Evolutionary conservation across 2,797 vertebrate species (phyloP).

Genomic region (Jordanella pulchra): DNA sequence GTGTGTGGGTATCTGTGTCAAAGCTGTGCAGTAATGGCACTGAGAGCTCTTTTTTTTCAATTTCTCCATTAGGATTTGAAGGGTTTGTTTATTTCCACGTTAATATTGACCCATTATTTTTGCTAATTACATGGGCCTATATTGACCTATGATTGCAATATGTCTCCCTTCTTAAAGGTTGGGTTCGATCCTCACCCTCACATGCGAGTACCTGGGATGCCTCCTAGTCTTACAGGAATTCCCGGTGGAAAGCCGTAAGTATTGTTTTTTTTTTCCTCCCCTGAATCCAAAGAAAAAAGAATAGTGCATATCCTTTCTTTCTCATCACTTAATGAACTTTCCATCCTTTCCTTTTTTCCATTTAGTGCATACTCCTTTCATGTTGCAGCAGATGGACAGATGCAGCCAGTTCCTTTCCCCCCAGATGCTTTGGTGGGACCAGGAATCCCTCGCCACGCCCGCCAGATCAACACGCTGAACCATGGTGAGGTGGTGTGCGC

Average conservation of each 20-base stretch:
- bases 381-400: slow-evolving; percentile 84
- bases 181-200: slow-evolving; percentile 95
- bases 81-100: slow-evolving; percentile 58
- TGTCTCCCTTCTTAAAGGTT: slow-evolving; percentile 78
- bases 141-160: slow-evolving; percentile 48
- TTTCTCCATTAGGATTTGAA: slow-evolving; percentile 61
- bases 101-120: slow-evolving; percentile 56
- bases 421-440: slow-evolving; percentile 85
- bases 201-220: slow-evolving; percentile 91
- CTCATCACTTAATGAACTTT: neutral
- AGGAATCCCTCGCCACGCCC: slow-evolving; percentile 85
- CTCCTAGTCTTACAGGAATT: slow-evolving; percentile 90
- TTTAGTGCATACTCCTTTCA: slow-evolving; percentile 85
- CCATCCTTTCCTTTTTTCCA: neutral
- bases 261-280: neutral
- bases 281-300: too few species aligned
- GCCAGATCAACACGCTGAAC: slow-evolving; percentile 87
- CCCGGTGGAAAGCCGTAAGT: slow-evolving; percentile 96
- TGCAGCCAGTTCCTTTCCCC: slow-evolving; percentile 86
- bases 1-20: neutral
- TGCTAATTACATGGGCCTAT: slow-evolving; percentile 29
- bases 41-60: slow-evolving; percentile 35
- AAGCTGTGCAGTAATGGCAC: slow-evolving; percentile 17
- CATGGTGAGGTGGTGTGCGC: slow-evolving; percentile 90
- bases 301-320: neutral